These are phyloP conservation scores for Chaetodon trifascialis DNA, from an alignment of 2,113 vertebrate species.

Conservation along the genomic window DNA sequence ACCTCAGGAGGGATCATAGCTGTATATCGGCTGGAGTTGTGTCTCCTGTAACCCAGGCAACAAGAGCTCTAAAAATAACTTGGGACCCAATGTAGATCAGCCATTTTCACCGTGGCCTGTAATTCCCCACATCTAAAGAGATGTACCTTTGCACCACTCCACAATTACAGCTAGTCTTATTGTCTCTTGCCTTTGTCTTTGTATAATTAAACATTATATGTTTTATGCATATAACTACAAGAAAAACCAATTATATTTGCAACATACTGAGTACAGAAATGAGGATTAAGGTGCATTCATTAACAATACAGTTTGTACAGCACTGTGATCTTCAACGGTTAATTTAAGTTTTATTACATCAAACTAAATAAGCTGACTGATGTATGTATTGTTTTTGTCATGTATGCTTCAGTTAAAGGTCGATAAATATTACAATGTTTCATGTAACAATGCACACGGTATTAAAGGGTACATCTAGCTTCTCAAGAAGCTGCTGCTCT, in stretches of 20 bases:
- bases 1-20: conserved; percentile 70
- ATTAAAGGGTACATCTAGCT: neutral
- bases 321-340: neutral
- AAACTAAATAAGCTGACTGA: neutral
- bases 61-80: conserved; percentile 87
- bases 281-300: neutral
- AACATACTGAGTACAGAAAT: neutral
- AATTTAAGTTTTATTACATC: neutral
- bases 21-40: conserved; percentile 72
- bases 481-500: neutral
- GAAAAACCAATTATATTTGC: neutral
- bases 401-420: neutral
- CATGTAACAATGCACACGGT: neutral
- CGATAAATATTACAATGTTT: neutral
- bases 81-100: conserved; percentile 75
- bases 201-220: neutral
- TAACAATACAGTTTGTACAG: neutral
- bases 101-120: conserved; percentile 77
- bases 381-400: neutral
- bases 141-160: conserved; percentile 54
- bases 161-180: conserved; percentile 39
- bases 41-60: conserved; percentile 85
- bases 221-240: neutral
- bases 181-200: conserved; percentile 33
- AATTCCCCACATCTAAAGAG: conserved; percentile 76